Evolutionary conservation across 2,797 vertebrate genomes (phyloP), one percentile per base, ranked within the genome.

Genomic region (Sitta carolinensis): DNA sequence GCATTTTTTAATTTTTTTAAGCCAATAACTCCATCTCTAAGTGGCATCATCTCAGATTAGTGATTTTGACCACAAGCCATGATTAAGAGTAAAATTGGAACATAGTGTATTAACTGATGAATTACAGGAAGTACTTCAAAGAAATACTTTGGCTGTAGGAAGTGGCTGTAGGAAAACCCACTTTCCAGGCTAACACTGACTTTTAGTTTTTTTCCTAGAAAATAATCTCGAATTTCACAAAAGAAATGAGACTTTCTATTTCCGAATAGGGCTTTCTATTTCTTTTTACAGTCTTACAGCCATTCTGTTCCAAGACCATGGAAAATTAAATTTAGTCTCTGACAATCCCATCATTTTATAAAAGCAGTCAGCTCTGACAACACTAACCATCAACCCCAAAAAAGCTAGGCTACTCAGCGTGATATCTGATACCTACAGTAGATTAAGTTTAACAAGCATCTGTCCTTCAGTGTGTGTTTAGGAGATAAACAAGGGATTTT

Each of bases 261-360:
- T 45, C 45, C 50, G 52, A 84, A 61, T 32, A 82, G 20, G 12
- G 9, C 15, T 94, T 95, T 88, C 61, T 85, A 51, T 90, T 91
- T 82, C 27, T 63, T 94, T 94, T 76, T 50, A 52, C 43, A 85
- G 4, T 91, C 54, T 55, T 70, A 40, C 10, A 82, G 14, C 45
- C 72, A 67, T 78, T 90, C 32, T 7, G 2, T 81, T 64, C 82
- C 81, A 97, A 91, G 84, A 90, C 89, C 87, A 77, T 34, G 18
- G 73, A 91, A 96, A 96, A 93, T 93, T 81, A 94, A 93, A 94
- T 95, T 91, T 90, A 69, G 55, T 64, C 68, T 90, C 64, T 87
- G 85, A 86, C 55, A 96, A 93, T 84, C 72, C 62, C 64, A 86
- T 85, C 40, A 61, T 91, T 93, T 94, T 76, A 92, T 86, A 84